Base-by-base conservation (phyloP, 2,888 invertebrate genomes). In the Ptychoptera albimana region DNA sequence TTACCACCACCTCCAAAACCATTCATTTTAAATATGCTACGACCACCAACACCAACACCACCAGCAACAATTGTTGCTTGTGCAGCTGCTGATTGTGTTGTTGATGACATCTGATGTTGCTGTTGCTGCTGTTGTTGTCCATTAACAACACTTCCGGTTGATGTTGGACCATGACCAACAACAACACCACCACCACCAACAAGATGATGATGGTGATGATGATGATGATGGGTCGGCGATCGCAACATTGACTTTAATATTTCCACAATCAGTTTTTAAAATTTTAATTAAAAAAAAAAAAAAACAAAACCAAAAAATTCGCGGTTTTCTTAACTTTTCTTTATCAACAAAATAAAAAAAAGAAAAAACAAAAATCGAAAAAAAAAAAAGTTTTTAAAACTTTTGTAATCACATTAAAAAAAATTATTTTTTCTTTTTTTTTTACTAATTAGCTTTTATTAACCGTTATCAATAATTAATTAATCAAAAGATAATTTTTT, bases 211-310 rank as follows among this genome's bases (percentile, higher is more conserved):
- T 23, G 23, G 23, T 23, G 23, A 23, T 23, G 23, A 23, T 23
- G 23, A 23, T 23, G 23, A 7, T 23, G 23, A 55, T 66, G 66
- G 56, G 65, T 69, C 65, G 64, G 70, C 58, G 66, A 67, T 64
- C 61, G 69, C 67, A 62, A 70, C 69, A 67, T 63, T 35, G 34
- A 15, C n/a, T 32, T 32, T 9, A 32, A 32, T 46, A 39, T 52
- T 45, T 51, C 42, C 49, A 42, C 13, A 41, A 37, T 12, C 35
- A 12, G 13, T 35, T 12, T 35, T 23, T 23, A 23, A 23, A 23
- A 23, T 23, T 23, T 23, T 23, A 23, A 23, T 23, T 23, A 23
- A 23, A 3, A 7, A 23, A 23, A 23, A 23, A 23, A 3, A 7
- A 23, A 23, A 23, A 23, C 23, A 23, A 3, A 23, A 23, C 3